These are phyloP conservation scores for Xanthostigma xanthostigma DNA, from an alignment of 2,888 invertebrate species.

Conservation along the genomic window DNA sequence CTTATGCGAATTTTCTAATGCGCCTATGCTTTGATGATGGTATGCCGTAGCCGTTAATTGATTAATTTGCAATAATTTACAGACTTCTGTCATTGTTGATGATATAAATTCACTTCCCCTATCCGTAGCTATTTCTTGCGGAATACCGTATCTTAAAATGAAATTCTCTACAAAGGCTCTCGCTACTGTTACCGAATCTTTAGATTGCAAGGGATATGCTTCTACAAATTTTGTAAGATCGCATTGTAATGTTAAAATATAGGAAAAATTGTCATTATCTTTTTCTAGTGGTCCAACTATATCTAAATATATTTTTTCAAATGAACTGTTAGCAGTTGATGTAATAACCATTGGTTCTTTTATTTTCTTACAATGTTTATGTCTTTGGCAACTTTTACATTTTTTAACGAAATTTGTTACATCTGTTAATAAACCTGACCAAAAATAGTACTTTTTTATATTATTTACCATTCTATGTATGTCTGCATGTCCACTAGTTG, in stretches of 20 bases:
- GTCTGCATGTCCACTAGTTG: constrained; percentile 14
- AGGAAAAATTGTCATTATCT: constrained; percentile 8
- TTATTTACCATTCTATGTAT: constrained; percentile 12
- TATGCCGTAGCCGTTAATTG: constrained; percentile 9
- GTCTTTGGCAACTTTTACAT: constrained; percentile 13
- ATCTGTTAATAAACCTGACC: constrained; percentile 10
- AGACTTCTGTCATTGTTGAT: constrained; percentile 7
- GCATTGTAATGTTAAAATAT: constrained; percentile 10
- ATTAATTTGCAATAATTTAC: constrained; percentile 9
- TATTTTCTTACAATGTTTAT: constrained; percentile 9
- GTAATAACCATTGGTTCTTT: constrained; percentile 10
- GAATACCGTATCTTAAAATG: constrained; percentile 11
- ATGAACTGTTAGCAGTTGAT: constrained; percentile 10
- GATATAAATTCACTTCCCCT: constrained; percentile 11
- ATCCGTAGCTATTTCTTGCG: constrained; percentile 9
- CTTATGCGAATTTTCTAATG: constrained; percentile 13
- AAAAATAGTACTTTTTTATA: constrained; percentile 12
- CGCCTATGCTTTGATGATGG: constrained; percentile 9
- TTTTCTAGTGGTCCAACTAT: constrained; percentile 9
- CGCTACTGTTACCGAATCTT: constrained; percentile 5
- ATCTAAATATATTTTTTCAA: constrained; percentile 12
- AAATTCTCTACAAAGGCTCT: constrained; percentile 11
- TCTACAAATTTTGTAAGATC: constrained; percentile 6
- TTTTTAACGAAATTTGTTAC: constrained; percentile 11
- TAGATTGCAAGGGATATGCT: no score